A percentile compares a stretch with the other conserved stretches of the same genome.
Evolutionary conservation across 2,888 invertebrate genomes (phyloP).

Genomic region (Drosophila heteroneura): DNA sequence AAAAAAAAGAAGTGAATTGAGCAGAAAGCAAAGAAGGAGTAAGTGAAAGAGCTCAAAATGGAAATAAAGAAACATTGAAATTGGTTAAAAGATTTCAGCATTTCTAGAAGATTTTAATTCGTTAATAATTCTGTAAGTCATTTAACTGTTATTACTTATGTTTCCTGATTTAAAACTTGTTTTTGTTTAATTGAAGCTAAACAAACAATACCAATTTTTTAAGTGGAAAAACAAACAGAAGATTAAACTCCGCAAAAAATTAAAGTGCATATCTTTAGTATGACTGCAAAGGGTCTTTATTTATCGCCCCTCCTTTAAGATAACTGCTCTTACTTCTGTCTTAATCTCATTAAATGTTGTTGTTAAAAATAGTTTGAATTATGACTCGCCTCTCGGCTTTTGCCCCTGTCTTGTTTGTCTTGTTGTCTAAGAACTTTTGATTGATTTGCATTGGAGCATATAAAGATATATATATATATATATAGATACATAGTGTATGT

Average conservation of each 20-base stretch:
- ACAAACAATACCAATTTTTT: not conserved
- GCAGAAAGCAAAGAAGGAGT: conserved; percentile 16
- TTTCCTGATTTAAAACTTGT: not conserved
- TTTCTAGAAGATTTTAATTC: not conserved
- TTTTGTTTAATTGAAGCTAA: not conserved
- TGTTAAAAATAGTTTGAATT: conserved; percentile 18
- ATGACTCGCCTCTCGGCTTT: not conserved
- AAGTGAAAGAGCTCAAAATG: not conserved
- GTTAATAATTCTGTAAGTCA: not conserved
- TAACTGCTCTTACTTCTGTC: not conserved
- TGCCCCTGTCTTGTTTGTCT: conserved; percentile 2
- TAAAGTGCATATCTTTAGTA: not conserved
- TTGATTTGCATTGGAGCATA: conserved; percentile 27
- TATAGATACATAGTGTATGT: not conserved
- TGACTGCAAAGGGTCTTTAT: not conserved
- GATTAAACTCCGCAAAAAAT: not conserved
- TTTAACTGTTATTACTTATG: not conserved
- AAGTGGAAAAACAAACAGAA: not conserved
- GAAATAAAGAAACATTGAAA: conserved; percentile 8
- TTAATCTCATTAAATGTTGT: conserved; percentile 2
- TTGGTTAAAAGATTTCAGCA: conserved; percentile 11
- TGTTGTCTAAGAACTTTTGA: conserved; percentile 25
- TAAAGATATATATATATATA: not conserved
- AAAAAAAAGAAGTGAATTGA: conserved; percentile 11
- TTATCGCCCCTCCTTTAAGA: not conserved